Evolutionary conservation across 2,797 vertebrate genomes (phyloP), one percentile per base, ranked within the genome.

Genomic region (Pogoniulus pusillus): DNA sequence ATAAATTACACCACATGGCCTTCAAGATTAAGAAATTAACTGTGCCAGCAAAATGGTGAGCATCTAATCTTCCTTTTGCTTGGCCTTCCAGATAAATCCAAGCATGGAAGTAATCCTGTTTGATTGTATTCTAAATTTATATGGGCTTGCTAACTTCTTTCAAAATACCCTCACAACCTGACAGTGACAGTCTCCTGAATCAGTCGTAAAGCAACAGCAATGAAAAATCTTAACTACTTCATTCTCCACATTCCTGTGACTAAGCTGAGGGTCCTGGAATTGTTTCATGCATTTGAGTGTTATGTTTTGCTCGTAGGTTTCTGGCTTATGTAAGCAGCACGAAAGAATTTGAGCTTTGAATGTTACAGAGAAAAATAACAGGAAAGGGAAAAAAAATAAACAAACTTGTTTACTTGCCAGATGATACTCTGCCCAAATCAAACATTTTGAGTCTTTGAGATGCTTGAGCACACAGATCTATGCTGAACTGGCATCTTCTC

Each of bases 71-170:
- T 37, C 26, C 32, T 62, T 47, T 30, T 93, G 43, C 66, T 37
- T 86, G 83, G 89, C 35, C 55, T 87, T 90, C 82, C 74, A 74
- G 64, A 86, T 62, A 96, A 95, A 85, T 91, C 69, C 82, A 75
- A 64, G 65, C 64, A 58, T 87, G 58, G 73, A 91, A 93, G 30
- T 95, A 95, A 93, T 94, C 85, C 30, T 0, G 0, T 89, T 95
- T 89, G 72, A 55, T 80, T 79, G 37, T 85, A 63, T 77, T 87
- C 87, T 95, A 74, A 92, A 95, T 84, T 80, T 85, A 72, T 71
- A 41, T 3, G 6, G 51, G 64, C 27, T 76, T 64, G 60, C 45
- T 90, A 85, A 65, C 83, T 90, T 74, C 37, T 87, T 86, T 91
- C 58, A 43, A 58, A 82, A 84, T 64, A 68, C 15, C 58, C 47